A percentile compares a stretch with the other conserved stretches of the same genome.
Evolutionary conservation across 2,113 vertebrate species (phyloP).

Genomic region (Oenanthe melanoleuca): DNA sequence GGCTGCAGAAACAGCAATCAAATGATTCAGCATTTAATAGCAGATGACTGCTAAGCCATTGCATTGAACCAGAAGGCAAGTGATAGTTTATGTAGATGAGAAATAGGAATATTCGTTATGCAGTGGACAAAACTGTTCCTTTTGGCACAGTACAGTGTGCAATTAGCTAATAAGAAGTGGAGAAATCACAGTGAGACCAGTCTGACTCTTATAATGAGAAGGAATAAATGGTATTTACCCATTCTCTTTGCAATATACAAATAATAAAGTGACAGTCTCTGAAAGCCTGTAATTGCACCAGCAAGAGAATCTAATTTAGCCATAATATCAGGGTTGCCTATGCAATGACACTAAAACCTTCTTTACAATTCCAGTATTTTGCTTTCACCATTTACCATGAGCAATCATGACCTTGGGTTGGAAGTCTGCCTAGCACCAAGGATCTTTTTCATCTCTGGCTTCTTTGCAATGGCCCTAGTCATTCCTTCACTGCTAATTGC

Average conservation of each 20-base stretch:
- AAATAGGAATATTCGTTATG: background rate
- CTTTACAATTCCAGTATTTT: background rate
- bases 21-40: slow-evolving; percentile 35
- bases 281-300: background rate
- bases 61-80: background rate
- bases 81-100: background rate
- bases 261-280: background rate
- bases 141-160: background rate
- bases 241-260: background rate
- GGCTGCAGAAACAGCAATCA: slow-evolving; percentile 25
- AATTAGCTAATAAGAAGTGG: background rate
- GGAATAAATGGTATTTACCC: background rate
- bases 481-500: background rate
- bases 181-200: background rate
- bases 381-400: background rate
- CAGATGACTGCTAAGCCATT: slow-evolving; percentile 5
- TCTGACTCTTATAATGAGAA: background rate
- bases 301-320: slow-evolving; percentile 8
- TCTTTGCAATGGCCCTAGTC: background rate
- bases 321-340: background rate
- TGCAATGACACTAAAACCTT: background rate
- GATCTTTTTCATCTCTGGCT: background rate
- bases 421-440: background rate
- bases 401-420: background rate
- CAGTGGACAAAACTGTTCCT: background rate